phyloP scores from a whole-genome alignment of 2,113 vertebrate genomes.

The Oreotrochilus melanogaster region DNA sequence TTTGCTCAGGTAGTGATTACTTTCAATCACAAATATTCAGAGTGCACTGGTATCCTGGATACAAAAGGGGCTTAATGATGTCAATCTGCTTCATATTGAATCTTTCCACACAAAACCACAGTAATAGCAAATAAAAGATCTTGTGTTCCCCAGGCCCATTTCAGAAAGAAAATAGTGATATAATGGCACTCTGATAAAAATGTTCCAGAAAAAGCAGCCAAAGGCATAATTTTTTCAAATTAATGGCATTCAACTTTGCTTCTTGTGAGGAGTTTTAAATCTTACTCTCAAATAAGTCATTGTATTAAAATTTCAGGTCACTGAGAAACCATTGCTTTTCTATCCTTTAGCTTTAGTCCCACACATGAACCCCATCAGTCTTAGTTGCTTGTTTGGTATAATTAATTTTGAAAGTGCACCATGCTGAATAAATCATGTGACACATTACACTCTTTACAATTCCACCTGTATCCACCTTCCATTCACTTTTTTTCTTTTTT shows the following conservation, averaged over 20 bases:
- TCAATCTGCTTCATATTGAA: not conserved
- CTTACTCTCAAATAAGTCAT: not conserved
- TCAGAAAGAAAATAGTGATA: slow-evolving; percentile 38
- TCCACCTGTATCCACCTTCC: slow-evolving; percentile 19
- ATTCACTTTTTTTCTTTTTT: not conserved
- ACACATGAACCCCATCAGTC: slow-evolving; percentile 13
- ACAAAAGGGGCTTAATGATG: slow-evolving; percentile 24
- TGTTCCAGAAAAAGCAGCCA: not conserved
- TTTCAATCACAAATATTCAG: slow-evolving; percentile 25
- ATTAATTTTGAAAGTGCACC: slow-evolving; percentile 14
- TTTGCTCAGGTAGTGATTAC: not conserved
- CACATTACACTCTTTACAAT: not conserved
- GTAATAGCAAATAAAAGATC: slow-evolving; percentile 27
- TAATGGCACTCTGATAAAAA: not conserved
- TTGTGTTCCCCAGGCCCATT: not conserved
- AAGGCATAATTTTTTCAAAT: slow-evolving; percentile 59
- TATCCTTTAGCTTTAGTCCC: slow-evolving; percentile 10
- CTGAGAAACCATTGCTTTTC: slow-evolving; percentile 26
- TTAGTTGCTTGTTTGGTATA: not conserved
- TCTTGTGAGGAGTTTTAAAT: not conserved
- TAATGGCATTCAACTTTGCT: slow-evolving; percentile 7
- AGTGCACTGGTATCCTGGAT: slow-evolving; percentile 27
- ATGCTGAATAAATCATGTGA: not conserved
- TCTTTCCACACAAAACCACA: slow-evolving; percentile 1
- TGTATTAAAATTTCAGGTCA: slow-evolving; percentile 43